Percentiles rank a stretch among this genome's conserved stretches.
These are phyloP conservation scores for Cosmorhoe ocellata DNA, from an alignment of 2,888 invertebrate genomes.

Conservation along the genomic window DNA sequence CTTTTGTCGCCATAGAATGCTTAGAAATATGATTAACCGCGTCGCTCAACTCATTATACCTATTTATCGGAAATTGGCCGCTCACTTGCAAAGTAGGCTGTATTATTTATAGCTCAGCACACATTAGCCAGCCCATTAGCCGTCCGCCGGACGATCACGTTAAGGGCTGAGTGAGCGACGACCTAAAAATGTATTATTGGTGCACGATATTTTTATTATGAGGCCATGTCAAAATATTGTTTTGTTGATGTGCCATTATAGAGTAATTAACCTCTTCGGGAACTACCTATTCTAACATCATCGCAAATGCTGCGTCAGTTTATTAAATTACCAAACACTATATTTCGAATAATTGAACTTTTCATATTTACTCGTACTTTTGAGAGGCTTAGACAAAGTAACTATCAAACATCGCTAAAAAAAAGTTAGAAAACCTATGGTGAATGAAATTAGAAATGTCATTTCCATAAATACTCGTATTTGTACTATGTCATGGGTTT, in stretches of 20 bases:
- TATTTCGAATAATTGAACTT: no score
- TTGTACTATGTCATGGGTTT: no score
- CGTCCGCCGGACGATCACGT: constrained; percentile 55
- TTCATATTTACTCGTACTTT: no score
- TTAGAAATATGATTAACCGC: constrained; percentile 24
- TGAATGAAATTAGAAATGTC: no score
- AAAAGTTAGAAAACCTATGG: no score
- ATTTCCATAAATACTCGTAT: no score
- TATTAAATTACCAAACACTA: no score
- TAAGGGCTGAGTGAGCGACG: constrained; percentile 62
- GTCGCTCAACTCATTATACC: constrained; percentile 26
- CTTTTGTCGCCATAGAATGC: constrained; percentile 15
- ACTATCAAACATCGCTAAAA: no score
- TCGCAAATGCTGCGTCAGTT: no score
- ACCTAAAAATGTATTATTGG: constrained; percentile 65
- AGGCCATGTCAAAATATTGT: constrained; percentile 1
- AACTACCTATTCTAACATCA: no score
- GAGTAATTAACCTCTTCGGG: no score
- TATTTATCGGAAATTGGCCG: constrained; percentile 44
- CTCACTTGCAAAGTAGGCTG: constrained; percentile 51
- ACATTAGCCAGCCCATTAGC: constrained; percentile 66
- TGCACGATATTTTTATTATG: constrained; percentile 33
- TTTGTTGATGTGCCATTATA: background rate
- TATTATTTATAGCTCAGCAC: constrained; percentile 65
- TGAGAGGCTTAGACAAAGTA: no score